Evolutionary conservation across 1,140 invertebrate genomes (phyloP), one percentile per base, ranked within the genome.

Genomic region (Acyrthosiphon pisum): DNA sequence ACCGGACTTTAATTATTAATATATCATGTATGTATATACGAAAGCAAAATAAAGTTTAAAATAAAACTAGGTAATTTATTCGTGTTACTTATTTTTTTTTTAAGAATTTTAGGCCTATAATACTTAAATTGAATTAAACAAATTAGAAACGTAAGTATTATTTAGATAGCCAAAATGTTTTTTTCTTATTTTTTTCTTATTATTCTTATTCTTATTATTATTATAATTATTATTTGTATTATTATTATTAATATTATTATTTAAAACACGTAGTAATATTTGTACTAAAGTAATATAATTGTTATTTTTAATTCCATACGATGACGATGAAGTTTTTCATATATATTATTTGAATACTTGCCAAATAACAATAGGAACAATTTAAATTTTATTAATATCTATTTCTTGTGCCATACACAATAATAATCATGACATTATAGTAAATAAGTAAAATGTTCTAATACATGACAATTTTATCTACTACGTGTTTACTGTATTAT

Each of bases 321-420:
- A 56, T 68, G 89, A 44, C 89, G 22, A 68, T 68, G n/a, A 89
- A 26, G 37, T 90, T 90, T 90, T 60, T 90, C 56, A 30, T 91
- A 26, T 48, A 76, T 46, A 44, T 91, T 91, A 90, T 37, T 76
- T 83, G 44, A 91, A 35, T 83, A 46, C 37, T 68, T 35, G 11
- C 35, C 30, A 81, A 81, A 48, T 81, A 48, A 18, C 41, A 41
- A 93, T 86, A 86, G 46, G 53, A 84, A 84, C 37, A 26, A 50
- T 76, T 46, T 68, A 90, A n/a, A 68, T 35, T 89, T 89, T 89
- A 56, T 56, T 90, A 90, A 50, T 84, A 46, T 93, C 41, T 93
- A 56, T 56, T 20, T 84, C 81, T 84, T 53, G 91, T 93, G 91
- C 91, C 91, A 93, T 93, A 93, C 46, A 56, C 91, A 92, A 91